Percentiles rank a stretch among this genome's conserved stretches.
phyloP scores from a whole-genome alignment of 2,888 invertebrate species.

The Lissonota sp. region DNA sequence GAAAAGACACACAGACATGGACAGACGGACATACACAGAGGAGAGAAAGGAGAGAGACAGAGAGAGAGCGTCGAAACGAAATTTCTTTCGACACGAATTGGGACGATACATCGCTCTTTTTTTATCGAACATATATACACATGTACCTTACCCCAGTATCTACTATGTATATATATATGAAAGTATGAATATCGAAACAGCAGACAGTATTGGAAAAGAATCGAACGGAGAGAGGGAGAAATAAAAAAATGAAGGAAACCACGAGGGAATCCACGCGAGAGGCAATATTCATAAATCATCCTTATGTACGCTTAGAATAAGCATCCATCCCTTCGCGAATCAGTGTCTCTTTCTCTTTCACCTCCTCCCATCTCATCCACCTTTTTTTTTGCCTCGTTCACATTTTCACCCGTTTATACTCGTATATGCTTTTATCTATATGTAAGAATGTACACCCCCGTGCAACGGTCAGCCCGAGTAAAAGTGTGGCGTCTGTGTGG shows the following conservation, averaged over 20 bases:
- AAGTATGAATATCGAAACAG: conserved; percentile 54
- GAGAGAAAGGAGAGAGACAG: background rate
- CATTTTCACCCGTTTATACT: conserved; percentile 41
- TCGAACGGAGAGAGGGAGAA: conserved; percentile 36
- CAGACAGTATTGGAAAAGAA: conserved; percentile 32
- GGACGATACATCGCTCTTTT: conserved; percentile 48
- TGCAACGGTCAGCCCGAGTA: conserved; percentile 63
- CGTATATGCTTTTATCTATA: conserved; percentile 29
- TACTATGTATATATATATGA: conserved; percentile 27
- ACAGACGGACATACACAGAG: background rate
- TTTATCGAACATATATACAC: conserved; percentile 45
- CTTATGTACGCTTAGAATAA: conserved; percentile 83
- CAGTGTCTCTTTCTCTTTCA: conserved; percentile 61
- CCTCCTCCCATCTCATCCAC: conserved; percentile 8
- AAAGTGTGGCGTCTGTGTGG: conserved; percentile 3
- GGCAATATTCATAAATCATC: conserved; percentile 83
- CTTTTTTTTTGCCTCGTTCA: background rate
- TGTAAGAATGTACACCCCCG: conserved; percentile 12
- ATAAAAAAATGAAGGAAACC: conserved; percentile 28
- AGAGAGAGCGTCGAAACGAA: conserved; percentile 29
- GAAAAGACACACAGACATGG: background rate
- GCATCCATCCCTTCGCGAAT: conserved; percentile 69
- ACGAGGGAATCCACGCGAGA: conserved; percentile 72
- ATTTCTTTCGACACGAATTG: conserved; percentile 60
- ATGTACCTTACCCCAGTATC: too few species aligned